These are phyloP conservation scores for Sylvietta virens DNA, from an alignment of 2,113 vertebrate species.

Conservation along the genomic window DNA sequence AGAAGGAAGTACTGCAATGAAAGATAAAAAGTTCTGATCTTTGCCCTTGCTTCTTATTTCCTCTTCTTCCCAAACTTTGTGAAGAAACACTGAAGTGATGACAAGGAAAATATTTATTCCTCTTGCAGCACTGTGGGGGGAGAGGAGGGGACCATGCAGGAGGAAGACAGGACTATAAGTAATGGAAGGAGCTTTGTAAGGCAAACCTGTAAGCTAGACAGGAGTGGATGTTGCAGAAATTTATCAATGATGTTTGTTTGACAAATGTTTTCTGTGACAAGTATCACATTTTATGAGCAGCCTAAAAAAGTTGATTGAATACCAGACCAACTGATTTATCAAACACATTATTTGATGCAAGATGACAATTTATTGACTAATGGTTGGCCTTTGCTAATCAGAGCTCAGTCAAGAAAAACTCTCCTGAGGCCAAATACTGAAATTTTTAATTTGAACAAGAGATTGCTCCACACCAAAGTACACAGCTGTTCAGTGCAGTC, in stretches of 20 bases:
- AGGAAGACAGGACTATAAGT: not conserved
- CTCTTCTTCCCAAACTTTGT: not conserved
- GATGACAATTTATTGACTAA: not conserved
- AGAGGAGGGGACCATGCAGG: too few relatives aligned
- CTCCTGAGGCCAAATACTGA: not conserved
- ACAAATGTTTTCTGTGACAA: not conserved
- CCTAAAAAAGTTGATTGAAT: not conserved
- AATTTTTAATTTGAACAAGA: not conserved
- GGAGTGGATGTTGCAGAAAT: not conserved
- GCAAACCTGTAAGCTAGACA: not conserved
- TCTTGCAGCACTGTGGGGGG: not conserved
- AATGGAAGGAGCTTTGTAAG: not conserved
- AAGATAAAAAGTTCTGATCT: not conserved
- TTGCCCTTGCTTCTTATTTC: not conserved
- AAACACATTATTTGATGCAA: conserved; percentile 6
- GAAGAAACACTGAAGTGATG: not conserved
- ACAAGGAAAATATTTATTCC: conserved; percentile 1
- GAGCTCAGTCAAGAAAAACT: not conserved
- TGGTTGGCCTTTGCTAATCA: not conserved
- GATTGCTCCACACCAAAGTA: not conserved
- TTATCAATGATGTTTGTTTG: not conserved
- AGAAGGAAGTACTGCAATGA: not conserved
- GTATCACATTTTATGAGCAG: not conserved
- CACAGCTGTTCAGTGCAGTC: not conserved
- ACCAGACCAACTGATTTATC: not conserved